Evolutionary conservation across 2,797 vertebrate species (phyloP).

Genomic region (Tiaroga cobitis): DNA sequence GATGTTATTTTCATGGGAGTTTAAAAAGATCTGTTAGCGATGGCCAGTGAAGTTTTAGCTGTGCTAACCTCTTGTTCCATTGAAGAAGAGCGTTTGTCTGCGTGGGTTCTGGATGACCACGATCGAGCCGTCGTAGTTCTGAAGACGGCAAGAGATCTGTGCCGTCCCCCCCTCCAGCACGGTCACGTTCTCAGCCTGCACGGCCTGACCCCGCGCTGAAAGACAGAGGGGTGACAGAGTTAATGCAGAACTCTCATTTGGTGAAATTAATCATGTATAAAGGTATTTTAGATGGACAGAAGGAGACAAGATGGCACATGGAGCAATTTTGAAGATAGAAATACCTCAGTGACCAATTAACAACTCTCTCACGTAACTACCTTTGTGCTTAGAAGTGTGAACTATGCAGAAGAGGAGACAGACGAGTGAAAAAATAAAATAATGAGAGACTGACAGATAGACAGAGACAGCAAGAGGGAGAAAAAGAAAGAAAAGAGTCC

Average conservation of each 20-base stretch:
- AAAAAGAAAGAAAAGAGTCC: conserved; percentile 58
- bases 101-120: conserved; percentile 95
- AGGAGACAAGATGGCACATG: conserved; percentile 10
- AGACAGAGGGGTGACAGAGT: conserved; percentile 10
- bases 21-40: background rate
- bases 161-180: conserved; percentile 90
- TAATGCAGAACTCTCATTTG: conserved; percentile 40
- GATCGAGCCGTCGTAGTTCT: conserved; percentile 93
- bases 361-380: conserved; percentile 34
- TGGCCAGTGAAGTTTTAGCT: background rate
- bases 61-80: conserved; percentile 85
- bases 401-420: conserved; percentile 44
- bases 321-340: conserved; percentile 15
- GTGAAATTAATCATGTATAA: conserved; percentile 6
- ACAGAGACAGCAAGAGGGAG: conserved; percentile 65
- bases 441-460: conserved; percentile 64
- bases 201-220: conserved; percentile 83
- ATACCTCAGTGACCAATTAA: conserved; percentile 48
- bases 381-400: conserved; percentile 44
- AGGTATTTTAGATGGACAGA: conserved; percentile 24
- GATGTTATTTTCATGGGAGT: background rate
- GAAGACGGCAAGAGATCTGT: conserved; percentile 90
- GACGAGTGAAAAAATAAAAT: conserved; percentile 42
- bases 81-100: conserved; percentile 93
- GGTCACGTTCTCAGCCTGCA: conserved; percentile 92